Evolutionary conservation across 2,113 vertebrate species (phyloP).

Genomic region (Nettapus auritus): DNA sequence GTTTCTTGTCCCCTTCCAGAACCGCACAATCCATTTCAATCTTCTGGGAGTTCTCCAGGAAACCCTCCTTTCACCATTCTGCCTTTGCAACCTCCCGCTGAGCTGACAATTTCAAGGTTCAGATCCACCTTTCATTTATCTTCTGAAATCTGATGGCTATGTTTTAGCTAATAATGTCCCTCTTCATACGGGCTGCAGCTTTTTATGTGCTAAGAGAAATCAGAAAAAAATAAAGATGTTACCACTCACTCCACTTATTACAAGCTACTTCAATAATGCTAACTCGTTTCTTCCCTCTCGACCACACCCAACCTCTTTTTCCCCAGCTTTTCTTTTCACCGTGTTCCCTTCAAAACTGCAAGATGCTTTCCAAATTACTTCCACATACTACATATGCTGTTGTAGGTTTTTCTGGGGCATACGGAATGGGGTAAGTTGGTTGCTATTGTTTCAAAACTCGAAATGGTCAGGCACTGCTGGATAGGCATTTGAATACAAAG

Average conservation of each 20-base stretch:
- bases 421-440: not conserved
- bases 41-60: constrained; percentile 40
- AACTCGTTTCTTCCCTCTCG: constrained; percentile 7
- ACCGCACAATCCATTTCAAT: not conserved
- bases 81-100: constrained; percentile 37
- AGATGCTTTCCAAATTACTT: constrained; percentile 46
- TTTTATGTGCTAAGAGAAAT: constrained; percentile 61
- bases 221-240: constrained; percentile 44
- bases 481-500: not conserved
- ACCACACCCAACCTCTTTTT: not conserved
- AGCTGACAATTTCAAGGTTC: constrained; percentile 39
- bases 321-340: not conserved
- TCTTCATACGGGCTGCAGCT: constrained; percentile 26
- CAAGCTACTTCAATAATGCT: not conserved
- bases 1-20: constrained; percentile 39
- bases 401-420: constrained; percentile 16
- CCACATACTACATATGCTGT: constrained; percentile 3
- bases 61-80: constrained; percentile 40
- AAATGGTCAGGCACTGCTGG: not conserved
- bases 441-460: constrained; percentile 32
- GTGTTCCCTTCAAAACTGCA: not conserved
- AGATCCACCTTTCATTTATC: constrained; percentile 37
- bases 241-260: not conserved
- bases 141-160: constrained; percentile 56
- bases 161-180: constrained; percentile 36